Base-by-base conservation (phyloP, 2,797 vertebrate species). In the Etheostoma perlongum region DNA sequence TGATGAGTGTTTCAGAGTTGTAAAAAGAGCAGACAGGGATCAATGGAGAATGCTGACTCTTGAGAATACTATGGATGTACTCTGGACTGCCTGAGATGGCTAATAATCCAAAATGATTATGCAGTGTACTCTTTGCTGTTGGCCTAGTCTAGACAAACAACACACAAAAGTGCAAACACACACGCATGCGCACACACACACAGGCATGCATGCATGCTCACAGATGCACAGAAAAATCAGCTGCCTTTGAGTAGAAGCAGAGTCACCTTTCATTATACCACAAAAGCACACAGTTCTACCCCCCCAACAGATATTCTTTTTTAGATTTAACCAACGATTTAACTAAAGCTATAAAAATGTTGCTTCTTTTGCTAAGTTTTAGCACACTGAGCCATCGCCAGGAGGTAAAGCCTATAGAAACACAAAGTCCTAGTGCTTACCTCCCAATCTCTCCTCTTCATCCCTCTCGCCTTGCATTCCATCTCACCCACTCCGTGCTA, bases 41-140 rank as follows among this genome's bases (percentile, higher is more conserved):
- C 91, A 91, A 91, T 92, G 88, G 82, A 80, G 85, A 89, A 85
- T 79, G 92, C 91, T 93, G 93, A 93, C 89, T 87, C 84, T 66
- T 65, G 82, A 86, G 88, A 84, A 87, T 86, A 90, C 79, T 73
- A 76, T 83, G 82, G 78, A 88, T 84, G 81, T 82, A 79, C 85
- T 91, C 65, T 77, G 82, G 79, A 84, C 79, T 84, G 83, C 66
- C 69, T 73, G 79, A 88, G 87, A 91, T 89, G 81, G 87, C 83
- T 83, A 63, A 91, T 91, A 91, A 91, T 90, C 86, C 88, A 82
- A 69, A 88, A 88, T 87, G 84, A 91, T 91, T 91, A 92, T 91
- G 76, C 85, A 78, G 83, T 78, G 76, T 72, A 67, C 60, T 85
- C 81, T 82, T 82, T 85, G 84, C 65, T 87, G 63, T 83, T 51